A percentile compares a stretch with the other conserved stretches of the same genome.
phyloP scores from a whole-genome alignment of 1,140 invertebrate genomes.

The Dolichoris vasculosae region DNA sequence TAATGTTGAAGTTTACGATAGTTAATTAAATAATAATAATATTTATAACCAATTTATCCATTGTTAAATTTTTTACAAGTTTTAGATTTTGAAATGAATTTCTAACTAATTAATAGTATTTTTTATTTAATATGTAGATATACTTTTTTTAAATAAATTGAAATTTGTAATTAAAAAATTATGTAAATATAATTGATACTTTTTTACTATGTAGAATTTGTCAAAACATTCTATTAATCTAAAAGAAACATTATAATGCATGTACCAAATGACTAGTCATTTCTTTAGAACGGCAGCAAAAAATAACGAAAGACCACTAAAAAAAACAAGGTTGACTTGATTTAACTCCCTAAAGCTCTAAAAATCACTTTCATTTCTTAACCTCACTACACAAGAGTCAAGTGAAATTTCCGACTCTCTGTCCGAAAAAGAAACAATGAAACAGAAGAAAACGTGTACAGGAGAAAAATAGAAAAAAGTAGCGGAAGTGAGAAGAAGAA shows the following conservation, averaged over 20 bases:
- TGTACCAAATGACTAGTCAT: not conserved
- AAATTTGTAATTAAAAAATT: too few species aligned
- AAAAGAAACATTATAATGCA: not conserved
- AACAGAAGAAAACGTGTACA: not conserved
- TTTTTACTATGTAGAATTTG: not conserved
- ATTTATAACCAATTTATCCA: too few species aligned
- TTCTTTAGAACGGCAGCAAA: not conserved
- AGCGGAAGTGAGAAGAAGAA: not conserved
- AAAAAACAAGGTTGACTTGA: conserved; percentile 1
- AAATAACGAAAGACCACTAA: not conserved
- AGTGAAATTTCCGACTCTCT: conserved; percentile 36
- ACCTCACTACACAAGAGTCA: not conserved
- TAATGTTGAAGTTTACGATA: too few species aligned
- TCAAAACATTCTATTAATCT: not conserved
- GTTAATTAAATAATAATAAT: too few species aligned
- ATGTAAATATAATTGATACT: too few species aligned
- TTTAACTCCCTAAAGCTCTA: conserved; percentile 42
- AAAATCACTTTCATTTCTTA: conserved; percentile 46
- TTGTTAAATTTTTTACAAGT: too few species aligned
- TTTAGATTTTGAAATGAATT: too few species aligned
- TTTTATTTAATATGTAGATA: too few species aligned
- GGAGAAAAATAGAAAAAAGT: not conserved
- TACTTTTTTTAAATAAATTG: too few species aligned
- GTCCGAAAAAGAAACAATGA: not conserved
- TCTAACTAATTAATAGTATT: too few species aligned